Evolutionary conservation across 2,113 vertebrate species (phyloP).

Genomic region (human (Homo sapiens)): DNA sequence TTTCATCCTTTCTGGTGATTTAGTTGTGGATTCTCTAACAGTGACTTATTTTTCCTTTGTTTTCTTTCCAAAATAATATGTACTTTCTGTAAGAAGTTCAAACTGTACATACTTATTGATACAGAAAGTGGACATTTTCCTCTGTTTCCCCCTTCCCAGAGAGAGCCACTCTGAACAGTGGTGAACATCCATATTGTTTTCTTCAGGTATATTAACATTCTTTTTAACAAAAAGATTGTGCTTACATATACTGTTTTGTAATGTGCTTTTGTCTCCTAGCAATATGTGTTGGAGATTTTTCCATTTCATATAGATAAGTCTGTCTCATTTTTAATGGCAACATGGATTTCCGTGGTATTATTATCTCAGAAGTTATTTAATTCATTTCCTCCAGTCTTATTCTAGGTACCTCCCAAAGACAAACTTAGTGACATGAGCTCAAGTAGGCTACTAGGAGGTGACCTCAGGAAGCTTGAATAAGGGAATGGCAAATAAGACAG

Average conservation of each 20-base stretch:
- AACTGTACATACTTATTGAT: not conserved
- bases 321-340: not conserved
- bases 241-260: not conserved
- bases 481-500: not conserved
- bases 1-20: slow-evolving; percentile 33
- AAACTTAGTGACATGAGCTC: not conserved
- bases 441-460: not conserved
- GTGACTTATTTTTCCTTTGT: not conserved
- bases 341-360: not conserved
- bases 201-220: not conserved
- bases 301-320: not conserved
- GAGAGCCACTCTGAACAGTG: not conserved
- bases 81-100: slow-evolving; percentile 18
- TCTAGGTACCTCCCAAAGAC: not conserved
- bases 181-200: not conserved
- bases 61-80: slow-evolving; percentile 38
- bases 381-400: not conserved
- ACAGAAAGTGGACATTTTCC: not conserved
- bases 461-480: not conserved
- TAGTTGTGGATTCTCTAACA: slow-evolving; percentile 37
- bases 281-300: not conserved
- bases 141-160: not conserved
- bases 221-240: not conserved
- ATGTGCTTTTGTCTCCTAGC: slow-evolving; percentile 47
- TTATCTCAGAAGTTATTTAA: not conserved